Evolutionary conservation across 2,797 vertebrate genomes (phyloP).

Genomic region (Buphagus erythrorhynchus): DNA sequence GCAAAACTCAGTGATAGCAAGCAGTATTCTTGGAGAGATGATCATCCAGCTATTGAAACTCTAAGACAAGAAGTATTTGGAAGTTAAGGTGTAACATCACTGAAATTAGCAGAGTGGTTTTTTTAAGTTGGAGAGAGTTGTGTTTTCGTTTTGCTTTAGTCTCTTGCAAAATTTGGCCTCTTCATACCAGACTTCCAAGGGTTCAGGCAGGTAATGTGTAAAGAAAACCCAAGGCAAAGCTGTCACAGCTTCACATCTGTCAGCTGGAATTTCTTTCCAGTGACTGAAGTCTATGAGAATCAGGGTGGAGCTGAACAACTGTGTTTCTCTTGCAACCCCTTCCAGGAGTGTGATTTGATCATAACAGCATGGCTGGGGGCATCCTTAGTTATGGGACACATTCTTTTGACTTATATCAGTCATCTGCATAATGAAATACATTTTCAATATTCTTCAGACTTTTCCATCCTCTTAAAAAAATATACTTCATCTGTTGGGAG

Average conservation of each 20-base stretch:
- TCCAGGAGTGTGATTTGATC: background rate
- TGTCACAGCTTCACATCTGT: background rate
- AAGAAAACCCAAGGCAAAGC: background rate
- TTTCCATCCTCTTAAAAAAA: background rate
- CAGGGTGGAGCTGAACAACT: background rate
- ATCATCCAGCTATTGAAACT: background rate
- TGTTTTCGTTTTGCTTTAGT: background rate
- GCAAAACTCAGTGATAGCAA: slow-evolving; percentile 10
- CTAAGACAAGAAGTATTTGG: background rate
- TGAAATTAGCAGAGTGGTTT: background rate
- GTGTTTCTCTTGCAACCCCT: background rate
- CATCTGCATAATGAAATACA: background rate
- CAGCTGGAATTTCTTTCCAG: background rate
- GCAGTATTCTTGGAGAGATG: slow-evolving; percentile 13
- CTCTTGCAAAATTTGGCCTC: background rate
- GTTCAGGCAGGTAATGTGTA: background rate
- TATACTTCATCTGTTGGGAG: background rate
- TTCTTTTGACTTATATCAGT: background rate
- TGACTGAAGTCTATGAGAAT: background rate
- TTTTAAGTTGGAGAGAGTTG: background rate
- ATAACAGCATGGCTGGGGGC: background rate
- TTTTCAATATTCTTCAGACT: background rate
- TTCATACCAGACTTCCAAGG: background rate
- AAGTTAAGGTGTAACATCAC: background rate
- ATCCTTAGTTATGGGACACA: background rate